Evolutionary conservation across 2,888 invertebrate species (phyloP), one percentile per base, ranked within the genome.

Genomic region (Polydrusus cervinus): DNA sequence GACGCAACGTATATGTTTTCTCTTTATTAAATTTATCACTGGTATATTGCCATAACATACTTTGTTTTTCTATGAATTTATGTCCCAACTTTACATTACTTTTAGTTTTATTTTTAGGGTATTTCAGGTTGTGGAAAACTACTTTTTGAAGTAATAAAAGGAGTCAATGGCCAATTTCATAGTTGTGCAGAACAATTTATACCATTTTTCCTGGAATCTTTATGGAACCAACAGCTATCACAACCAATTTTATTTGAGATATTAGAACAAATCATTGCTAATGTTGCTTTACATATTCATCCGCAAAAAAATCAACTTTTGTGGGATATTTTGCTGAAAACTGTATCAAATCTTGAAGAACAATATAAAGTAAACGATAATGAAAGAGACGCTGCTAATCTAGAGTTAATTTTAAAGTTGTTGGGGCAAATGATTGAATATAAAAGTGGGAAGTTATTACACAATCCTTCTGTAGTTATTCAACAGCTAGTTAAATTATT

Each of bases 131-230:
- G 96, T 86, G 96, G 97, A 0, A 92, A 93, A 80, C 89, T 98
- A 20, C 89, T 98, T 71, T 98, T 96, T 88, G 96, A 98, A 89
- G 94, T 96, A 71, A 86, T 97, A 53, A 92, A 93, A 83, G 97
- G 97, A 38, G 92, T 96, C 0, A 89, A 92, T 74, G 93, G 93
- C 0, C 93, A 95, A 82, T 95, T 98, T 84, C 97, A 98, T 85
- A 96, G 94, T 78, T 93, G 93, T 81, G 91, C 94, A 0, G 92
- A 92, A 66, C 89, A 90, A 70, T 92, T 95, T 81, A 85, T 97
- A 3, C 90, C 91, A 43, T 85, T 94, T 57, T 88, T 94, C 13
- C 88, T 97, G 3, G 89, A 91, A 75, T 89, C 91, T 45, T 84
- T 95, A 1, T 87, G 88, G 78, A 89, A 91, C 30, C 81, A 86